These are phyloP conservation scores for Galerucella pusilla DNA, from an alignment of 2,888 invertebrate species.

Conservation along the genomic window DNA sequence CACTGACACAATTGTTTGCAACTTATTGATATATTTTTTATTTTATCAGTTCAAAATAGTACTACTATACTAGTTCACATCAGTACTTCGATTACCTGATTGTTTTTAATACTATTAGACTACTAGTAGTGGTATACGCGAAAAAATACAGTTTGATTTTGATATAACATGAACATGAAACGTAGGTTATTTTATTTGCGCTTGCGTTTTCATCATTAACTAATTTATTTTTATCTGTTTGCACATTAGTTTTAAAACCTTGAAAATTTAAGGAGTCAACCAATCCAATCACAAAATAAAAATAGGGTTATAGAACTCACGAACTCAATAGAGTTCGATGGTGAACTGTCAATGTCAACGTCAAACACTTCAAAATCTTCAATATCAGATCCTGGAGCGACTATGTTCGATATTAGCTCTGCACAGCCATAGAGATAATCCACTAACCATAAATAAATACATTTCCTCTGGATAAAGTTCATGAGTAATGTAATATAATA, in stretches of 20 bases:
- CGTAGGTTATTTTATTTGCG: not conserved
- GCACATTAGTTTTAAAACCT: not conserved
- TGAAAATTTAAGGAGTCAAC: not conserved
- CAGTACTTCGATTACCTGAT: not conserved
- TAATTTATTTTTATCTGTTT: not conserved
- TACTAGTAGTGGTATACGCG: not conserved
- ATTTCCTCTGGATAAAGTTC: too few species aligned
- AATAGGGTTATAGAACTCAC: not conserved
- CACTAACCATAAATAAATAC: too few species aligned
- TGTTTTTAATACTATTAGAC: not conserved
- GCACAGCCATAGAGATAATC: too few species aligned
- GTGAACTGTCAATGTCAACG: not conserved
- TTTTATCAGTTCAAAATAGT: not conserved
- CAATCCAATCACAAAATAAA: not conserved
- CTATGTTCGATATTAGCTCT: too few species aligned
- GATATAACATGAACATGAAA: not conserved
- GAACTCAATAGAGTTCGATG: not conserved
- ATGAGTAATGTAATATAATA: too few species aligned
- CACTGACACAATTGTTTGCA: conserved; percentile 39
- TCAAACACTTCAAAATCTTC: not conserved
- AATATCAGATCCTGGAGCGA: too few species aligned
- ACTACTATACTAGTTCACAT: not conserved
- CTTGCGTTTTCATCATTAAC: not conserved
- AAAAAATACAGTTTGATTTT: not conserved
- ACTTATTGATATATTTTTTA: not conserved